A percentile compares a stretch with the other conserved stretches of the same genome.
Conservation (phyloP, 2,797 vertebrate species). For the Pterois miles region DNA sequence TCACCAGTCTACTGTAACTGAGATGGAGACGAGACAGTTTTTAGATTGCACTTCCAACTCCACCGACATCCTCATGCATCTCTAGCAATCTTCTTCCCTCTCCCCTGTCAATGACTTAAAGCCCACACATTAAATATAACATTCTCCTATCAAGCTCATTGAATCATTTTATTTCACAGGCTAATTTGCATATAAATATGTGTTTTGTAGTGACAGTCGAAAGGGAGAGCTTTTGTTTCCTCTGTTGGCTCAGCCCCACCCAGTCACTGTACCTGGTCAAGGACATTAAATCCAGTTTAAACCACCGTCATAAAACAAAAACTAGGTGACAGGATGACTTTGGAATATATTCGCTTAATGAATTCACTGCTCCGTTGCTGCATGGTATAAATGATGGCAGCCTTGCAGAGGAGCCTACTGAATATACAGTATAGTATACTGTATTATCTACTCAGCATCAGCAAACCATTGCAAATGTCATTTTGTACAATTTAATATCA, state of each 20-base stretch:
- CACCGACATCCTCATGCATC: slow-evolving; percentile 12
- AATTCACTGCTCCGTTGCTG: slow-evolving; percentile 10
- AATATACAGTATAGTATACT: slow-evolving; percentile 14
- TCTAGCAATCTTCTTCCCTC: slow-evolving; percentile 5
- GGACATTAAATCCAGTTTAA: slow-evolving; percentile 43
- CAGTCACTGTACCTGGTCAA: slow-evolving; percentile 17
- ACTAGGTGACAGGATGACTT: slow-evolving; percentile 32
- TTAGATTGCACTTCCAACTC: slow-evolving; percentile 36
- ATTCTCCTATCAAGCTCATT: slow-evolving; percentile 44
- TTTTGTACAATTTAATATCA: slow-evolving; percentile 16
- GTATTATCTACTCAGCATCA: slow-evolving; percentile 17
- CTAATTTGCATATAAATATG: slow-evolving; percentile 58
- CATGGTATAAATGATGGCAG: slow-evolving; percentile 13
- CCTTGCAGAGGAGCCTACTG: slow-evolving; percentile 11
- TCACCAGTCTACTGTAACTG: slow-evolving; percentile 9
- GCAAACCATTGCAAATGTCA: slow-evolving; percentile 4
- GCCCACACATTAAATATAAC: slow-evolving; percentile 45
- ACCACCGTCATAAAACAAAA: slow-evolving; percentile 37
- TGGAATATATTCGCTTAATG: slow-evolving; percentile 24
- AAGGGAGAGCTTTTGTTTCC: slow-evolving; percentile 31
- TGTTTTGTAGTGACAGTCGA: slow-evolving; percentile 23
- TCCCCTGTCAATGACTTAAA: slow-evolving; percentile 18
- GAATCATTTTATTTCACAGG: slow-evolving; percentile 46
- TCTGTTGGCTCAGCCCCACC: slow-evolving; percentile 18
- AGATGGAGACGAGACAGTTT: slow-evolving; percentile 40